Evolutionary conservation across 2,797 vertebrate genomes (phyloP).

Genomic region (Sylvia borin): DNA sequence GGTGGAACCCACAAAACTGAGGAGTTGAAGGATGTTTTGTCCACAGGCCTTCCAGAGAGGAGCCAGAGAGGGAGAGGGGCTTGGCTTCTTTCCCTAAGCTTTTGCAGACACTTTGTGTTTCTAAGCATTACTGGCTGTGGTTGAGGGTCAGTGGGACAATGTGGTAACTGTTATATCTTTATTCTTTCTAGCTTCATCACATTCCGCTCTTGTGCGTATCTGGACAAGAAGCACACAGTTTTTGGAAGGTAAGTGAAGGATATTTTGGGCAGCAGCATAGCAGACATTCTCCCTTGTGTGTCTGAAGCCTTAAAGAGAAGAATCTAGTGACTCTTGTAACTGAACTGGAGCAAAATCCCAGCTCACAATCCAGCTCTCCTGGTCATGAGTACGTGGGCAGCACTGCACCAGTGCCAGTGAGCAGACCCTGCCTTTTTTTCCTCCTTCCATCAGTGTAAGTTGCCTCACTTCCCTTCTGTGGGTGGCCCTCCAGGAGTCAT

Average conservation of each 20-base stretch:
- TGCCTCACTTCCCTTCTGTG: neutral
- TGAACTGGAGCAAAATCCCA: neutral
- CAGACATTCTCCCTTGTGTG: neutral
- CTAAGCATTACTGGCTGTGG: neutral
- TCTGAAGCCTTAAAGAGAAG: neutral
- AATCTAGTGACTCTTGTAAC: neutral
- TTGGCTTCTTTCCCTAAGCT: neutral
- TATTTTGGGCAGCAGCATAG: neutral
- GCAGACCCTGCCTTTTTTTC: neutral
- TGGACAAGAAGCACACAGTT: constrained; percentile 94
- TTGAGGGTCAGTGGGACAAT: neutral
- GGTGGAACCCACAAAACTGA: neutral
- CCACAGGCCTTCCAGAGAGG: neutral
- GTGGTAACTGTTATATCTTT: neutral
- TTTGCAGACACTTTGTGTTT: neutral
- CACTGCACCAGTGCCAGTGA: neutral
- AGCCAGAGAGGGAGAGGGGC: neutral
- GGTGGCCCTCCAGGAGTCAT: neutral
- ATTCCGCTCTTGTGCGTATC: constrained; percentile 92
- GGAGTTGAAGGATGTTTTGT: neutral
- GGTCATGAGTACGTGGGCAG: neutral
- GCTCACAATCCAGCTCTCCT: neutral
- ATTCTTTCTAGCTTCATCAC: constrained; percentile 89
- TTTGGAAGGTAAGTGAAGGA: constrained; percentile 88
- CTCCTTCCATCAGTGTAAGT: neutral